Percentiles rank a stretch among this genome's conserved stretches.
phyloP scores from a whole-genome alignment of 2,113 vertebrate species.

The Perognathus longimembris region DNA sequence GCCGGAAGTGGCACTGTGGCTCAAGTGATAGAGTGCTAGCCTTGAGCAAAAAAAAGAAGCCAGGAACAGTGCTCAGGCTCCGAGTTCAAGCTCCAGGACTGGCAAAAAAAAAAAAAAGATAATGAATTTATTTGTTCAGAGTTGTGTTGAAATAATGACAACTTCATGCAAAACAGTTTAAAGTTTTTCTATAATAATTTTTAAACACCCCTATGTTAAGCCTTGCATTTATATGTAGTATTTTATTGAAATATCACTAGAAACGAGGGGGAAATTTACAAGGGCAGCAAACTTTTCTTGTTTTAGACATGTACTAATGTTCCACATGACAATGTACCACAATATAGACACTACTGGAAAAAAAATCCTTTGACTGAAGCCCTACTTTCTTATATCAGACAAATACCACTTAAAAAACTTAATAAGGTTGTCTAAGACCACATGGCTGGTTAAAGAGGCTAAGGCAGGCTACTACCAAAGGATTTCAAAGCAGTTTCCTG shows the following conservation, averaged over 20 bases:
- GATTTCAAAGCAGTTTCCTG: neutral
- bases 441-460: neutral
- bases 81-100: too few species aligned
- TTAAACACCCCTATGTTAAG: neutral
- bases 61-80: too few species aligned
- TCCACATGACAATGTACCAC: neutral
- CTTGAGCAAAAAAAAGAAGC: too few species aligned
- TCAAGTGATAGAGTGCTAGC: too few species aligned
- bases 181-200: neutral
- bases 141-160: constrained; percentile 3
- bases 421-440: neutral
- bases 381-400: neutral
- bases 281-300: neutral
- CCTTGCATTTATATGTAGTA: neutral
- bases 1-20: too few species aligned
- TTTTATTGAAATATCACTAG: constrained; percentile 33
- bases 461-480: neutral
- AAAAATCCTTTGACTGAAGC: neutral
- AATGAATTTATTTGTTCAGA: constrained; percentile 34
- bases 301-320: too few species aligned
- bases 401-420: neutral
- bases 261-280: neutral
- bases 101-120: too few species aligned
- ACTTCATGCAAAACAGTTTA: neutral
- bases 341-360: neutral